phyloP scores from a whole-genome alignment of 2,113 vertebrate species.

The Xenotilapia caudafasciata region DNA sequence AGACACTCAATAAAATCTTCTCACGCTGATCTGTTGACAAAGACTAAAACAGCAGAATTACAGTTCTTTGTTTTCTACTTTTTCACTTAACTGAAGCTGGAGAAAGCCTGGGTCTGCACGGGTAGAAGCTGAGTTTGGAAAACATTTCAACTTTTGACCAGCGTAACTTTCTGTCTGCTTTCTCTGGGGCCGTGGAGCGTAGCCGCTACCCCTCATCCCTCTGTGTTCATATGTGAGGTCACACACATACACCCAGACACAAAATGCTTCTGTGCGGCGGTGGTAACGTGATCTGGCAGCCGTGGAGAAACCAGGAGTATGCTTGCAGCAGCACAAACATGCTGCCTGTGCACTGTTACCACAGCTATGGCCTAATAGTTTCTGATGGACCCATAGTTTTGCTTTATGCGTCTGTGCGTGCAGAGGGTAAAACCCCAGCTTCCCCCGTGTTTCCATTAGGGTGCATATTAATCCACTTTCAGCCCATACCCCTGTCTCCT shows the following conservation, averaged over 20 bases:
- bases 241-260: neutral
- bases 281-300: slow-evolving; percentile 48
- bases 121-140: neutral
- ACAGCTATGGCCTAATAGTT: slow-evolving; percentile 29
- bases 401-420: neutral
- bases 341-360: slow-evolving; percentile 41
- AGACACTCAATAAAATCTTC: neutral
- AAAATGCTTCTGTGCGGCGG: slow-evolving; percentile 18
- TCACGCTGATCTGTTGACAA: neutral
- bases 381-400: slow-evolving; percentile 47
- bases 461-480: slow-evolving; percentile 1
- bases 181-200: neutral
- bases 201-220: neutral
- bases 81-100: neutral
- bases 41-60: neutral
- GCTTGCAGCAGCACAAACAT: slow-evolving; percentile 26
- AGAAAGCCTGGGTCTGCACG: fast-evolving
- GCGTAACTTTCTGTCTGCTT: neutral
- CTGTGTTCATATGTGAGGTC: slow-evolving; percentile 6
- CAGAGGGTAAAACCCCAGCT: neutral
- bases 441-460: neutral
- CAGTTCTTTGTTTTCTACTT: neutral
- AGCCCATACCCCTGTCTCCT: neutral
- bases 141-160: neutral
- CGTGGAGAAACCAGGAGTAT: slow-evolving; percentile 31